A percentile compares a stretch with the other conserved stretches of the same genome.
phyloP scores from a whole-genome alignment of 1,140 invertebrate species.

The Grapholita molesta region DNA sequence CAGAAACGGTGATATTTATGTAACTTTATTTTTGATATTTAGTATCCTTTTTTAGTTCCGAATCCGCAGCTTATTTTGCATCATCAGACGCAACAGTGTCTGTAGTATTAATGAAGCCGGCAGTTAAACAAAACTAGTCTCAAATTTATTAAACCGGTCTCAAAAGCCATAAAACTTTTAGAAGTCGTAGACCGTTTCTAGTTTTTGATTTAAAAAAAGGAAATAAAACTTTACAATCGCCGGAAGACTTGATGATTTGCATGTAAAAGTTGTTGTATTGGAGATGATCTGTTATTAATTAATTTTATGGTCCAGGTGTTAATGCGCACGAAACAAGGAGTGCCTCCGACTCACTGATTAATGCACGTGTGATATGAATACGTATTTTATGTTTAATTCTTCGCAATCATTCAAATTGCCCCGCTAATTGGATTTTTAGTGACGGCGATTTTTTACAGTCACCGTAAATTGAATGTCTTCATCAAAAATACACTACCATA shows the following conservation, averaged over 20 bases:
- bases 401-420: background rate
- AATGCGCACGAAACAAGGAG: background rate
- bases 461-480: background rate
- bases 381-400: conserved; percentile 8
- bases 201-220: background rate
- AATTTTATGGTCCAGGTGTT: conserved; percentile 13
- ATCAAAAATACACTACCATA: background rate
- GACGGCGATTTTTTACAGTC: background rate
- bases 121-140: conserved; percentile 5
- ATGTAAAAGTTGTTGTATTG: conserved; percentile 12
- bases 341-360: background rate
- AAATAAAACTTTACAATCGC: conserved; percentile 1
- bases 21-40: too few species aligned
- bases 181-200: background rate
- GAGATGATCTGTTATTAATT: conserved; percentile 10
- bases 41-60: too few species aligned
- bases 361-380: conserved; percentile 13
- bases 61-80: background rate
- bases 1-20: too few species aligned
- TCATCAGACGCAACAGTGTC: background rate
- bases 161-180: background rate
- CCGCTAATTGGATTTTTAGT: background rate
- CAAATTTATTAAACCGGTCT: conserved; percentile 7
- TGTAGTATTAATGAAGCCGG: conserved; percentile 6
- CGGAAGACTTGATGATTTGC: conserved; percentile 6